These are phyloP conservation scores for Brachionus rotundiformis DNA, from an alignment of 1,140 invertebrate genomes.

Conservation along the genomic window DNA sequence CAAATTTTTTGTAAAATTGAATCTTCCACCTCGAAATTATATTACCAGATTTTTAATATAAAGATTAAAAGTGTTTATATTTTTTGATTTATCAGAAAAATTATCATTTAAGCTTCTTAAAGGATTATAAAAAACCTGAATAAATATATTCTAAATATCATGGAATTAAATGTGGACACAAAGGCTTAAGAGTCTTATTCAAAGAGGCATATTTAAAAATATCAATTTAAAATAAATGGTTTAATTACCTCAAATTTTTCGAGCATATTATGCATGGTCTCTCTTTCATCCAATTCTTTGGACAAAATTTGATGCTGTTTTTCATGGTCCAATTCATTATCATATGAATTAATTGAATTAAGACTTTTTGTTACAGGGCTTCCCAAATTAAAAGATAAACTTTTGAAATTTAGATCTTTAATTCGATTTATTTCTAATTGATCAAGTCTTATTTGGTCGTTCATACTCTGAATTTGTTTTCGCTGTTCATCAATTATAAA, in stretches of 20 bases:
- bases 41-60: too few relatives aligned
- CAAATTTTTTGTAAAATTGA: too few relatives aligned
- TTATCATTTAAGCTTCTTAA: too few relatives aligned
- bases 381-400: neutral
- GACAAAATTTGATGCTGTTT: neutral
- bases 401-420: neutral
- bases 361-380: neutral
- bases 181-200: too few relatives aligned
- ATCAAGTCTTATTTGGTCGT: constrained; percentile 30
- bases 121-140: too few relatives aligned
- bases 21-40: too few relatives aligned
- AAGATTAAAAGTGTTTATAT: too few relatives aligned
- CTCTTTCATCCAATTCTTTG: neutral
- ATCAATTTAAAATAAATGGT: too few relatives aligned
- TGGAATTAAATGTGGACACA: too few relatives aligned
- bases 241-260: constrained; percentile 47
- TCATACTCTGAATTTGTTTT: constrained; percentile 45
- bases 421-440: neutral
- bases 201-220: too few relatives aligned
- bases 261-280: constrained; percentile 21
- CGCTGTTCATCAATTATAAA: constrained; percentile 13
- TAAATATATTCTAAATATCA: too few relatives aligned
- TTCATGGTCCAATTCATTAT: neutral
- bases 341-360: neutral
- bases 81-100: too few relatives aligned